These are phyloP conservation scores for Ctena decussata DNA, from an alignment of 2,888 invertebrate species.

Conservation along the genomic window DNA sequence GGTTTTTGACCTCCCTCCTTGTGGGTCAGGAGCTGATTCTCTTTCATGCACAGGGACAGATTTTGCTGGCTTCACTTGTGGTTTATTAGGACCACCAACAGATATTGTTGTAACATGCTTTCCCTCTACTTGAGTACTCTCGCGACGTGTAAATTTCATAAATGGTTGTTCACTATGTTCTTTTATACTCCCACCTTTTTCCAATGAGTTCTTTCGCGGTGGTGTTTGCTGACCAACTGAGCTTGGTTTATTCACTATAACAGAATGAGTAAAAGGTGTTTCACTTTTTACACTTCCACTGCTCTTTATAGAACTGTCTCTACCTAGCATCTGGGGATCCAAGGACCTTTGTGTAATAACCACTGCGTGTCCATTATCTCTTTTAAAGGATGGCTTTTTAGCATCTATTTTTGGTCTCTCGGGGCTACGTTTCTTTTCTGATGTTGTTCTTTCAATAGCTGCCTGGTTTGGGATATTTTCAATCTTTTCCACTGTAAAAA, in stretches of 20 bases:
- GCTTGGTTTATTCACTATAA: neutral
- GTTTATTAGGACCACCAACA: conserved; percentile 30
- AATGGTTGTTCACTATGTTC: neutral
- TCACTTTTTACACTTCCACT: neutral
- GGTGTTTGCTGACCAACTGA: neutral
- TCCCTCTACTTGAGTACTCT: conserved; percentile 26
- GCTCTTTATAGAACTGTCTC: neutral
- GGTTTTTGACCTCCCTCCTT: neutral
- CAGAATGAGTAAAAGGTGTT: neutral
- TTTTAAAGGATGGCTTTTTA: neutral
- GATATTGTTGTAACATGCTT: conserved; percentile 37
- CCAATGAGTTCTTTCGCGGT: neutral
- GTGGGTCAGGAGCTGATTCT: neutral
- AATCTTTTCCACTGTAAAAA: conserved; percentile 35
- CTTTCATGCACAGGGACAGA: neutral
- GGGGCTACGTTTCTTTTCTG: conserved; percentile 7
- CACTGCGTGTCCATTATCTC: neutral
- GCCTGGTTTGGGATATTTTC: conserved; percentile 47
- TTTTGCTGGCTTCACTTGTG: conserved; percentile 4
- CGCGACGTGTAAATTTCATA: neutral
- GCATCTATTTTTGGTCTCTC: conserved; percentile 13
- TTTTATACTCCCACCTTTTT: neutral
- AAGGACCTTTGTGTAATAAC: neutral
- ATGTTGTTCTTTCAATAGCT: neutral
- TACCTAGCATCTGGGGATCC: neutral